These are phyloP conservation scores for Rhagophthalmus giganteus DNA, from an alignment of 2,888 invertebrate genomes.

Conservation along the genomic window DNA sequence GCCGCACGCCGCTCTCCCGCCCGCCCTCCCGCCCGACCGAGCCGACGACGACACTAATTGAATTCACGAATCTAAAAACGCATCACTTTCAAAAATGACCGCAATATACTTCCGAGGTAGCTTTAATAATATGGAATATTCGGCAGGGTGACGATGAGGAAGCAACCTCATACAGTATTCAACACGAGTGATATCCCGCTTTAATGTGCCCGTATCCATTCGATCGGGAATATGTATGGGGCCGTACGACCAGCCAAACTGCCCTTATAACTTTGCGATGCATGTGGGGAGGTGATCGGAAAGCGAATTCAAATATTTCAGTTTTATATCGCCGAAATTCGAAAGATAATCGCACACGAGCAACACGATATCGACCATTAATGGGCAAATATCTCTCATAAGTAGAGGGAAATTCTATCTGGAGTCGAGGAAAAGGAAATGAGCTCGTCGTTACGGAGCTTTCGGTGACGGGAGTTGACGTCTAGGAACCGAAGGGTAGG, in stretches of 20 bases:
- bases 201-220: constrained; percentile 47
- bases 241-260: constrained; percentile 40
- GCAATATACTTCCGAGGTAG: too few relatives aligned
- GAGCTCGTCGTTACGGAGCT: constrained; percentile 40
- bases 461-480: constrained; percentile 37
- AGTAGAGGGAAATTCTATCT: constrained; percentile 37
- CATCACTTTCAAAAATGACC: too few relatives aligned
- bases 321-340: constrained; percentile 7
- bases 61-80: too few relatives aligned
- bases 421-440: constrained; percentile 42
- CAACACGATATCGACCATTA: constrained; percentile 40
- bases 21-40: too few relatives aligned
- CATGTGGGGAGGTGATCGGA: constrained; percentile 32
- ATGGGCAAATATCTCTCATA: constrained; percentile 42
- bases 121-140: too few relatives aligned
- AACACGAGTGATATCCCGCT: constrained; percentile 47
- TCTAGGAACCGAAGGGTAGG: constrained; percentile 34
- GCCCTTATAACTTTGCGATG: constrained; percentile 45
- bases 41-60: too few relatives aligned
- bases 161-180: constrained; percentile 48
- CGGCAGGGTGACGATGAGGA: constrained; percentile 31
- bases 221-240: constrained; percentile 48
- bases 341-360: constrained; percentile 18
- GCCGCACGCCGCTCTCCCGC: too few relatives aligned
- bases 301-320: constrained; percentile 15